phyloP scores from a whole-genome alignment of 2,888 invertebrate species.

The Drosophila falleni region DNA sequence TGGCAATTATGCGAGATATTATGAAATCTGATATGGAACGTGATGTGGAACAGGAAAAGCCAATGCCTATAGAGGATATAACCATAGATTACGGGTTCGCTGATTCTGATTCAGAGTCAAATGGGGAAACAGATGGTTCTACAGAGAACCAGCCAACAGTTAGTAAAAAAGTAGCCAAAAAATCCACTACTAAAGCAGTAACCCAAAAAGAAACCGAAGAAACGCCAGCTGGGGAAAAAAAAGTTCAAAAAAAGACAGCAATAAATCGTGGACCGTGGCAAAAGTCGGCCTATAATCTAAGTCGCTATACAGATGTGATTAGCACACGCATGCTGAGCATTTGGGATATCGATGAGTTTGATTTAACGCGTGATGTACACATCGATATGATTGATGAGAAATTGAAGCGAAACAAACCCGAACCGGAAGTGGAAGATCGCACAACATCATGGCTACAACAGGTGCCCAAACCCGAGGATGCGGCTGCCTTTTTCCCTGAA shows the following conservation, averaged over 20 bases:
- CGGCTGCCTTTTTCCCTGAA: background rate
- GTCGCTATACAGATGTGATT: slow-evolving; percentile 45
- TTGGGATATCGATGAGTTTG: slow-evolving; percentile 68
- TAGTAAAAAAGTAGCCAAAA: background rate
- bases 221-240: background rate
- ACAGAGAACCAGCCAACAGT: slow-evolving; percentile 4
- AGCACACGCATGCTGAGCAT: slow-evolving; percentile 46
- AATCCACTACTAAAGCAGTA: background rate
- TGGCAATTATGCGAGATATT: slow-evolving; percentile 58
- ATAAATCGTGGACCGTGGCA: slow-evolving; percentile 65
- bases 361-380: slow-evolving; percentile 48
- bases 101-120: slow-evolving; percentile 20
- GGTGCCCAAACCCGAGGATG: slow-evolving; percentile 3
- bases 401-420: slow-evolving; percentile 14
- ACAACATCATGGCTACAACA: slow-evolving; percentile 53
- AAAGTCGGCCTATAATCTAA: slow-evolving; percentile 55
- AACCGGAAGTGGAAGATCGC: slow-evolving; percentile 21
- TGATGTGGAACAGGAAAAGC: slow-evolving; percentile 35
- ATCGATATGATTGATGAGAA: slow-evolving; percentile 61
- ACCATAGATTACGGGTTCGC: slow-evolving; percentile 54
- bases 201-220: background rate
- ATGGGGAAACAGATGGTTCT: background rate
- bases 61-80: slow-evolving; percentile 40
- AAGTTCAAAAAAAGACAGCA: slow-evolving; percentile 13
- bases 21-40: slow-evolving; percentile 28